Percentiles rank a stretch among this genome's conserved stretches.
phyloP scores from a whole-genome alignment of 2,888 invertebrate genomes.

The Megalurothrips usitatus region DNA sequence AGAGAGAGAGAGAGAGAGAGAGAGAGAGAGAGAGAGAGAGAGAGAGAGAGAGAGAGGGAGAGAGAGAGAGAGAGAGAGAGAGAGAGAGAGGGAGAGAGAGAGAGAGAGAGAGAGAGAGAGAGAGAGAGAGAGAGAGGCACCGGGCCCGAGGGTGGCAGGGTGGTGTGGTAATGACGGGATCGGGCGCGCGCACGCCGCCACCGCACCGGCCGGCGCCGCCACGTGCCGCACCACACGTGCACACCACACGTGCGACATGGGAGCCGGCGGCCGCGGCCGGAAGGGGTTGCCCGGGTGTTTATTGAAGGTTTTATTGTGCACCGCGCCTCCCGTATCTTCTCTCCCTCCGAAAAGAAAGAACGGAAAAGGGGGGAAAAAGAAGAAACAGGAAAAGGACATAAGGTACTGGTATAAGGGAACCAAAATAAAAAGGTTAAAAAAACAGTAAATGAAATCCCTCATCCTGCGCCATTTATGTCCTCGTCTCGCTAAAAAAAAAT shows the following conservation, averaged over 20 bases:
- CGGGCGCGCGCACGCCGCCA: too few species aligned
- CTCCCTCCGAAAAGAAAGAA: neutral
- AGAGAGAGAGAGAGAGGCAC: constrained; percentile 33
- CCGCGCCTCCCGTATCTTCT: neutral
- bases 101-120: constrained; percentile 30
- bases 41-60: constrained; percentile 32
- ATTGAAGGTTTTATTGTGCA: constrained; percentile 32
- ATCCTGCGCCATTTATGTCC: too few species aligned
- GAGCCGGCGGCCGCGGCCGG: too few species aligned
- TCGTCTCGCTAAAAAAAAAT: too few species aligned
- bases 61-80: constrained; percentile 32
- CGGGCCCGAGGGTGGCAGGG: too few species aligned
- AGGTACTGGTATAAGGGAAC: neutral
- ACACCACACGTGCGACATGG: too few species aligned
- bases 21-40: constrained; percentile 31
- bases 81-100: constrained; percentile 25
- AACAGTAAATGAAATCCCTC: neutral
- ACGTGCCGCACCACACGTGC: too few species aligned
- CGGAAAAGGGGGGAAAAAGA: constrained; percentile 7
- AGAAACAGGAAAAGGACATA: neutral
- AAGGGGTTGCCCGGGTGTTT: constrained; percentile 28
- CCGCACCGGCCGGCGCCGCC: too few species aligned
- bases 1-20: constrained; percentile 30
- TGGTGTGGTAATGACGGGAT: too few species aligned
- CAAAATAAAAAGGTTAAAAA: neutral